A percentile compares a stretch with the other conserved stretches of the same genome.
These are phyloP conservation scores for Selene dorsalis DNA, from an alignment of 2,797 vertebrate species.

Conservation along the genomic window DNA sequence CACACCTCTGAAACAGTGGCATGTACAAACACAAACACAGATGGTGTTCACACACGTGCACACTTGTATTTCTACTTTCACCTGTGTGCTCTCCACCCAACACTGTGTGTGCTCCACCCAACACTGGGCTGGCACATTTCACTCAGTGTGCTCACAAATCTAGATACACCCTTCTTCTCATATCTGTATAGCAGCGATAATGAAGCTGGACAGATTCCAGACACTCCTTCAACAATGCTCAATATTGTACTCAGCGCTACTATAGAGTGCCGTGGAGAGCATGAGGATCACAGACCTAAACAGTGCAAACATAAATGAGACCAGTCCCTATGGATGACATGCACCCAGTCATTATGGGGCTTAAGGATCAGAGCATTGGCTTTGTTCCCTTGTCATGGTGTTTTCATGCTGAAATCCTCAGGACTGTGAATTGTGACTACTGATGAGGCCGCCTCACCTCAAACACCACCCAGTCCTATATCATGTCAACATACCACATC, in stretches of 20 bases:
- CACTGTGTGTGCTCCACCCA: constrained; percentile 51
- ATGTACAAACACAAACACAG: constrained; percentile 62
- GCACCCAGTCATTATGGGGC: constrained; percentile 65
- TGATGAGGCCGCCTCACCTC: constrained; percentile 61
- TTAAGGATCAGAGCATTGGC: constrained; percentile 59
- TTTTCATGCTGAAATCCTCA: constrained; percentile 69
- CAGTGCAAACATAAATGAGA: constrained; percentile 65
- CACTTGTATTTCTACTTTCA: constrained; percentile 41
- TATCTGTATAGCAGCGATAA: constrained; percentile 43
- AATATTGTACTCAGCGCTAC: constrained; percentile 48
- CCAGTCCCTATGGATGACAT: constrained; percentile 67
- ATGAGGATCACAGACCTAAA: constrained; percentile 51
- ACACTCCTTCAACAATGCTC: constrained; percentile 59
- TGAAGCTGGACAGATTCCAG: constrained; percentile 61
- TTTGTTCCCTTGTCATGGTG: constrained; percentile 71
- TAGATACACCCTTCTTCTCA: constrained; percentile 48
- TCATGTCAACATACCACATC: constrained; percentile 66
- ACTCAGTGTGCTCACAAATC: constrained; percentile 41
- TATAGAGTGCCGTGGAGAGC: constrained; percentile 29
- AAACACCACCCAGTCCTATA: constrained; percentile 50
- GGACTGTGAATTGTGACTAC: constrained; percentile 53
- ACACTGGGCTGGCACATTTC: constrained; percentile 25
- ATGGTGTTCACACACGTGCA: constrained; percentile 26
- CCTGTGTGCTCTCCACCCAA: constrained; percentile 52
- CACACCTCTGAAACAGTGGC: constrained; percentile 35